Base-by-base conservation (phyloP, 2,113 vertebrate genomes). In the Eonycteris spelaea region DNA sequence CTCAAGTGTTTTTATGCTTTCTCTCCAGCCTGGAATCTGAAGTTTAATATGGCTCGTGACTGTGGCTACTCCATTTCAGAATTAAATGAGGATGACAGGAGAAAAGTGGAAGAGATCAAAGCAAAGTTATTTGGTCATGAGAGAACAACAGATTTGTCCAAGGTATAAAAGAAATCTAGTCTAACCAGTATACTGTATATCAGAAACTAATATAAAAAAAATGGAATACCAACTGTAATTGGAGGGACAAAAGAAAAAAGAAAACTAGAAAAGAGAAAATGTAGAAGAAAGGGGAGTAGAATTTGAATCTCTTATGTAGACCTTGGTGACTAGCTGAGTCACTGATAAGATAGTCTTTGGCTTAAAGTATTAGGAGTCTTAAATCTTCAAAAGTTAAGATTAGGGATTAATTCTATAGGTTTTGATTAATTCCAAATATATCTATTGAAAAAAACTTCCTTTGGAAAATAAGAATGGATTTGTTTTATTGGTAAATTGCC, bases 61-160 rank as follows among this genome's bases (percentile, higher is more conserved):
- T 98, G 89, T 70, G 97, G 98, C 97, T 98, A 98, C 51, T 57
- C 98, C 16, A 94, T 98, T 96, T 88, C 96, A 8, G 98, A 98
- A 92, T 89, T 99, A 96, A 98, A 98, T 43, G 93, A 98, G 55
- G 99, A 99, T 79, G 98, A 99, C 90, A 98, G 98, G 53, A 97
- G 15, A 51, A 98, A 98, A 94, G 98, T 99, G 9, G 98, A 99
- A 94, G 99, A 98, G 86, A 99, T 99, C 70, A 99, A 99, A 98
- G 98, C 98, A 77, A 98, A 99, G 61, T 98, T 99, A 71, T 98
- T 97, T 96, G 16, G 96, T 89, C 93, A 91, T 14, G 79, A 97
- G 75, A 98, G 95, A 97, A 94, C 94, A 88, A 80, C 92, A 10
- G 79, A 74, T 0, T 74, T 59, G 2, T 40, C 97, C 33, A 97